phyloP scores from a whole-genome alignment of 2,113 vertebrate species.

The Oryzias javanicus region DNA sequence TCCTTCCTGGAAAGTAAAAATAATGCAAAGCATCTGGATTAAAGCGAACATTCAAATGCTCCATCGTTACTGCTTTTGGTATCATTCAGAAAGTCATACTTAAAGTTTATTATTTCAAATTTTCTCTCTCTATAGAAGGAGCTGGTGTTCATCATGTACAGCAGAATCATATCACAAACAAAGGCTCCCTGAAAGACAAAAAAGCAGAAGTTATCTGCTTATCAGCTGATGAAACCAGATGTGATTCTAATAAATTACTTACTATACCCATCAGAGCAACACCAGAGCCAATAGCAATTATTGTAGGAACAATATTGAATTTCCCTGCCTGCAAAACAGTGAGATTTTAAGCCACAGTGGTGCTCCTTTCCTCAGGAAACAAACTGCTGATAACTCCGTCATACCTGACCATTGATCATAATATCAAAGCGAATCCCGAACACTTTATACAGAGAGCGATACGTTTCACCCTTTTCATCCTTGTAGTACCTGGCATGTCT shows the following conservation, averaged over 20 bases:
- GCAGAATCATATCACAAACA: slow-evolving; percentile 89
- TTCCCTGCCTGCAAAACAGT: slow-evolving; percentile 86
- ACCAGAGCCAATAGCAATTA: slow-evolving; percentile 91
- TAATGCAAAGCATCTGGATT: background rate
- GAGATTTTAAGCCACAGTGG: background rate
- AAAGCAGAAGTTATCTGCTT: background rate
- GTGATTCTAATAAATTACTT: slow-evolving; percentile 68
- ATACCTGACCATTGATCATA: slow-evolving; percentile 91
- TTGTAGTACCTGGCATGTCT: slow-evolving; percentile 91
- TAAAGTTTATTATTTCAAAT: slow-evolving; percentile 90
- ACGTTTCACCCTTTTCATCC: slow-evolving; percentile 78
- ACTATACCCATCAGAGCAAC: slow-evolving; percentile 90
- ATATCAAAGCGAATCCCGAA: slow-evolving; percentile 97
- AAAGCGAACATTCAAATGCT: background rate
- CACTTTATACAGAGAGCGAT: slow-evolving; percentile 88
- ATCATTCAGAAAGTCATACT: slow-evolving; percentile 71
- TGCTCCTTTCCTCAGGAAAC: too few species aligned
- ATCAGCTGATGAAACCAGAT: background rate
- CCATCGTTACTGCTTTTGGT: background rate
- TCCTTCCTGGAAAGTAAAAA: slow-evolving; percentile 51
- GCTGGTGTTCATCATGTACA: slow-evolving; percentile 94
- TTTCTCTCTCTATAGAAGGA: slow-evolving; percentile 92
- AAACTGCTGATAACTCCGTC: background rate
- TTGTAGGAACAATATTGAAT: slow-evolving; percentile 91
- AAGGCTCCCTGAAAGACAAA: slow-evolving; percentile 85